Evolutionary conservation across 1,140 invertebrate species (phyloP), one percentile per base, ranked within the genome.

Genomic region (Neodiprion pinetum): DNA sequence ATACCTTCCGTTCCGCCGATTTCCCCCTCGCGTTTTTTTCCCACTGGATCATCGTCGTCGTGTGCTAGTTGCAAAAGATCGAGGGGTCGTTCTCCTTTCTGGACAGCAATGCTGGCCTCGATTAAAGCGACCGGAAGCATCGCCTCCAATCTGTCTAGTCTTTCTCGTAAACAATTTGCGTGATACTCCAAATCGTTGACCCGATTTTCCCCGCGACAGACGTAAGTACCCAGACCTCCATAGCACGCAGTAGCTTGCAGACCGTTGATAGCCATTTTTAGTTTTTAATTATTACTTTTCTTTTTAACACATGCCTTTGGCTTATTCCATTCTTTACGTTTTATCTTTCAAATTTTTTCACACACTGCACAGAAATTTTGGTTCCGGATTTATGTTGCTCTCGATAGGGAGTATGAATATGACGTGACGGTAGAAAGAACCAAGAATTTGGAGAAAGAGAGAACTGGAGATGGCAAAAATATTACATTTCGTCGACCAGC

Each of bases 251-350:
- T 71, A 11, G 48, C n/a, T 50, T 71, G 12, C 47, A 8, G 28
- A 40, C 9, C 70, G n/a, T 71, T 71, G n/a, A 71, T 48, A n/a
- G 5, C 28, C 70, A 71, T 71, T 50, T 50, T 71, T n/a, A 12
- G 12, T 69, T 11, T 21, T 61, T 17, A 74, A 69, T 72, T 66
- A 68, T 40, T 28, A 70, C 67, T 12, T 61, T 61, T 4, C 53
- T 61, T 7, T 61, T 23, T 69, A 4, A 69, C 11, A 21, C 11
- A 69, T 21, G 9, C 67, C 8, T 23, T 23, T 47, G 7, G 5
- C 28, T 21, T 65, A 65, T 65, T 21, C 12, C 61, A 65, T 14
- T 14, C 0, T 65, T 21, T 65, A 14, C 7, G 17, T 7, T 65
- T 40, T 65, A 17, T 65, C 61, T 65, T 65, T 65, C 17, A 65